Evolutionary conservation across 2,797 vertebrate species (phyloP).

Genomic region (Bradypodion ventrale): DNA sequence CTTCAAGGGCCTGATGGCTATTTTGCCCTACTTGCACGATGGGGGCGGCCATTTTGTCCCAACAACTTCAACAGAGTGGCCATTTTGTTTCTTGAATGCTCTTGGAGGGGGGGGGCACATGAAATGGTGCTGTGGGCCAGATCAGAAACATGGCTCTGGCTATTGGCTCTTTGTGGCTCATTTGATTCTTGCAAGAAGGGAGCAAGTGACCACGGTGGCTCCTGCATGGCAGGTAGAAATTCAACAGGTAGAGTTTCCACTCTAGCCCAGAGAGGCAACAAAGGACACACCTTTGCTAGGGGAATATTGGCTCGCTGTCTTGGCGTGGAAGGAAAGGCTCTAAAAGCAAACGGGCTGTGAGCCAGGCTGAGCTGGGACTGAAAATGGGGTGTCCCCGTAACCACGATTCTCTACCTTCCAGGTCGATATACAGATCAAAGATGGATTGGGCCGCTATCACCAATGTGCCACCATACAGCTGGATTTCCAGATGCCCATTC

Average conservation of each 20-base stretch:
- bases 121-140: too few species aligned
- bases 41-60: too few species aligned
- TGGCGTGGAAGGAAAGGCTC: not conserved
- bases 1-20: too few species aligned
- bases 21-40: too few species aligned
- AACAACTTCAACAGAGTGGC: too few species aligned
- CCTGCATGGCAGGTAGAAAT: not conserved
- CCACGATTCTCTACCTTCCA: constrained; percentile 38
- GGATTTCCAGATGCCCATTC: constrained; percentile 91
- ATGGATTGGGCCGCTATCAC: constrained; percentile 87
- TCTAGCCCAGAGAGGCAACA: not conserved
- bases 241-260: not conserved
- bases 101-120: too few species aligned
- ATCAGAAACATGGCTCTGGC: not conserved
- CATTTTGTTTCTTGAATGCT: too few species aligned
- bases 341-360: too few species aligned
- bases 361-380: too few species aligned
- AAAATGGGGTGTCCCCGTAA: too few species aligned
- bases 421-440: constrained; percentile 89
- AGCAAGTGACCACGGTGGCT: not conserved
- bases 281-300: accelerated
- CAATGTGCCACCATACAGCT: constrained; percentile 94
- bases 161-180: too few species aligned
- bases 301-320: not conserved
- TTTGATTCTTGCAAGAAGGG: not conserved